Base-by-base conservation (phyloP, 2,113 vertebrate genomes). In the Hippocampus comes region DNA sequence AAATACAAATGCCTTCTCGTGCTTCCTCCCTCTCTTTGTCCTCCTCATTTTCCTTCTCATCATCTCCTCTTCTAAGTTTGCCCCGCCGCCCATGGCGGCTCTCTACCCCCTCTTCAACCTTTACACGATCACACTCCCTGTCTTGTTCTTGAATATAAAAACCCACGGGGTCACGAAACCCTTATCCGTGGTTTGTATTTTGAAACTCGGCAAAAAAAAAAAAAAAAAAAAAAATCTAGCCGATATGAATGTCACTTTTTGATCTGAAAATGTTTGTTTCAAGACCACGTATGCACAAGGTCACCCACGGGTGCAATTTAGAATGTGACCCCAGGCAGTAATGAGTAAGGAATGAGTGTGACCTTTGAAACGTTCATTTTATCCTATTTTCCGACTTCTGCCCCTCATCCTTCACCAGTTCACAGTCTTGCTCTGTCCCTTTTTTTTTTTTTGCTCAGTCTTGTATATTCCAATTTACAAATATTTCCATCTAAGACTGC, bases 311-410 rank as follows among this genome's bases (percentile, higher is more conserved):
- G 21, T 30, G 21, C 55, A 42, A 38, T 46, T 10, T n/a, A 27
- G 79, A 87, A 86, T 87, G 80, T 88, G 82, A 89, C 87, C 86
- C 87, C 78, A 55, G 80, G 70, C 81, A 77, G 73, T 84, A 85
- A 91, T 89, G 84, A 89, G 89, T 86, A 88, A 91, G 90, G 90
- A 91, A 91, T 87, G 78, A 90, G 85, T 75, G 75, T 77, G 75
- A 85, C 77, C 85, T 87, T 83, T 89, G 79, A 87, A 78, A 84
- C 63, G 10, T 14, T 43, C 0, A n/a, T 23, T 72, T 43, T 65
- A 69, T 78, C 79, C 78, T 67, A 75, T 77, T 72, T 75, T 77
- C n/a, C 60, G 61, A 51, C 72, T 57, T 18, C 67, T 77, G 71
- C 49, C 21, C 30, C 38, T 64, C 43, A 34, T 77, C 73, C 72